Evolutionary conservation across 2,797 vertebrate species (phyloP), one percentile per base, ranked within the genome.

Genomic region (Galaxias olidus): DNA sequence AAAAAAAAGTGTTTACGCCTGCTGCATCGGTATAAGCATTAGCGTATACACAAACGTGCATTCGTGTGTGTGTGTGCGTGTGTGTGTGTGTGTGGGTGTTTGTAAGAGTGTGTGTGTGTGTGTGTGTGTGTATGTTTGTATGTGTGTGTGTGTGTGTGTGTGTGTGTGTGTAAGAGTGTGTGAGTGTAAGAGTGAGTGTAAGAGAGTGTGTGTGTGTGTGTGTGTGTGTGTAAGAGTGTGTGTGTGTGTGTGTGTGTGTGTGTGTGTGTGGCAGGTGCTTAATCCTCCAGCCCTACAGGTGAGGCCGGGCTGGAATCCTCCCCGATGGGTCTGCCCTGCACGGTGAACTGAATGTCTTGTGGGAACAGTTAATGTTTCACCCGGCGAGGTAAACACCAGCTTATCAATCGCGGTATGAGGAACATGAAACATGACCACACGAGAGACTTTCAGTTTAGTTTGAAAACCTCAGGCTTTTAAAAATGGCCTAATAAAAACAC

Each of bases 311-410:
- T 64, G 51, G 68, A 78, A 80, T 73, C 59, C 66, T 68, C 56
- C 61, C 65, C 80, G 65, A 45, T 60, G 64, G 62, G 57, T 44
- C 74, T 20, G 50, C 54, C 65, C 52, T 14, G 8, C 59, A 44
- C 63, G 19, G 50, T 52, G 49, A 75, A n/a, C n/a, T n/a, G n/a
- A 65, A 66, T 68, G 76, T 60, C 74, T 77, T 75, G 65, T 71
- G 67, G 59, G 61, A 70, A 61, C 51, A 62, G 73, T 85, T 84
- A 84, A 87, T 84, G 75, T 84, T 87, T 80, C 81, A 86, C 84
- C 48, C 50, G 55, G 41, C 66, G 68, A 42, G 61, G 68, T 63
- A 83, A 77, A 81, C 73, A 79, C 67, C 63, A 63, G 52, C 19
- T 41, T 56, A 45, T 46, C 43, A 46, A 53, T 51, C 46, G 51